Evolutionary conservation across 2,888 invertebrate genomes (phyloP), one percentile per base, ranked within the genome.

Genomic region (Acrobasis consociella): DNA sequence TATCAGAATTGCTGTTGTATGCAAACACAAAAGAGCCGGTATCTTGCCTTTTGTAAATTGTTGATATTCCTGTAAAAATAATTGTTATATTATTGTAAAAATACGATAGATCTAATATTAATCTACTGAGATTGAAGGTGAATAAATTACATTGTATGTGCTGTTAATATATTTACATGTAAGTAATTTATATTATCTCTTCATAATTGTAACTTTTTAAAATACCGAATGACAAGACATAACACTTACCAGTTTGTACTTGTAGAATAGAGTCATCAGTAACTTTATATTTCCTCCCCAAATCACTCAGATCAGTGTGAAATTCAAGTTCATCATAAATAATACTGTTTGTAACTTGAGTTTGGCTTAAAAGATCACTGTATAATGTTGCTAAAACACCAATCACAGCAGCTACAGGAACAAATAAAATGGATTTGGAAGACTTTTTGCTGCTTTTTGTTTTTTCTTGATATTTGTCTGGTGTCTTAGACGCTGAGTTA

Each of bases 21-120:
- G 84, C 73, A 74, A 92, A 89, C 65, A 92, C 84, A 58, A 92
- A 89, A 10, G 91, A 89, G 8, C 86, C 89, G 0, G 88, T 76
- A 63, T 89, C 89, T 75, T 88, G 77, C 62, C 70, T 85, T 58
- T 85, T 76, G 66, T 79, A 84, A 75, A 91, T 87, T 67, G 88
- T 83, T 53, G 83, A 79, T 66, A 92, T 80, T 31, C 89, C 92
- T 92, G 77, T 37, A 86, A 82, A n/a, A 52, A 61, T 15, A 37
- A 60, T 42, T 17, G 42, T 22, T 62, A 17, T 22, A 22, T n/a
- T 62, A 50, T 39, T 39, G 2, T 1, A 5, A 39, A 39, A 39
- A 10, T 22, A 22, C 22, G 22, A 22, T 22, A 22, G 22, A 22
- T 22, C 22, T 22, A 22, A 1, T 22, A 1, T 22, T 1, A 22